Conservation (phyloP, 2,113 vertebrate genomes). For the Pseudolaguvia tuberculata region DNA sequence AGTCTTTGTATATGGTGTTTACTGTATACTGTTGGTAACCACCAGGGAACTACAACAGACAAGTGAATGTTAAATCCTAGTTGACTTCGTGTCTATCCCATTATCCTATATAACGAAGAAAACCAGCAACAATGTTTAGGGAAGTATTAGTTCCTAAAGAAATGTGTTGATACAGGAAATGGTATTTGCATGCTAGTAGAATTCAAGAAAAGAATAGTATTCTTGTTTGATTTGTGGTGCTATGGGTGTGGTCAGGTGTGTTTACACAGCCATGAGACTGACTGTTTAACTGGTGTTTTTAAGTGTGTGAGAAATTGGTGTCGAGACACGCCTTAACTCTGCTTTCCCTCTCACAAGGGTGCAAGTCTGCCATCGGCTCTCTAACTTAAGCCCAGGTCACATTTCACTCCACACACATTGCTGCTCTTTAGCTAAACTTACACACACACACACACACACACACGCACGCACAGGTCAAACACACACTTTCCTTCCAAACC, state of each 20-base stretch:
- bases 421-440: neutral
- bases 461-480: neutral
- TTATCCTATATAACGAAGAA: too few relatives aligned
- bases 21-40: neutral
- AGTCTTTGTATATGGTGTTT: neutral
- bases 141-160: neutral
- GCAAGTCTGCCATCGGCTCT: constrained; percentile 4
- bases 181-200: too few relatives aligned
- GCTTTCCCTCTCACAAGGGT: constrained; percentile 39
- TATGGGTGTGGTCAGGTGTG: constrained; percentile 11
- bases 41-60: neutral
- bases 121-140: neutral
- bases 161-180: neutral
- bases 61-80: neutral
- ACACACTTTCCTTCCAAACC: neutral
- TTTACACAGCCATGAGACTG: neutral
- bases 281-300: constrained; percentile 8
- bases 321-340: constrained; percentile 55
- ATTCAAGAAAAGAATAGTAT: too few relatives aligned
- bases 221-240: neutral
- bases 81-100: too few relatives aligned
- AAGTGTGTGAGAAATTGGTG: constrained; percentile 12
- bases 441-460: neutral
- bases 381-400: neutral
- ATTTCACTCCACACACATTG: constrained; percentile 4